A percentile compares a stretch with the other conserved stretches of the same genome.
Evolutionary conservation across 1,140 invertebrate genomes (phyloP).

Genomic region (Drosophila sturtevanti): DNA sequence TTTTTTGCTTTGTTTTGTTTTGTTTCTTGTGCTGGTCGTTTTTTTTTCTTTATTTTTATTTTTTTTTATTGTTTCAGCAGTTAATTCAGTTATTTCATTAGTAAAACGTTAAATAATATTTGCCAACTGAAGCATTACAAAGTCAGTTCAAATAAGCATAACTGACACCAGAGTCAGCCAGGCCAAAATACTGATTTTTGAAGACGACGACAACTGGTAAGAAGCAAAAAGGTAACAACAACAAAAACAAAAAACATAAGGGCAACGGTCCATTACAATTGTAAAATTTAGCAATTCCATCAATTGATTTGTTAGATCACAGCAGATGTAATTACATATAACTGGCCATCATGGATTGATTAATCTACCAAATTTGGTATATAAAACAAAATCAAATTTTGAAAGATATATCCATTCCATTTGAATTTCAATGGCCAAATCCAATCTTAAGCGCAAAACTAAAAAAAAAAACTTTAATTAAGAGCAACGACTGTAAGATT

Average conservation of each 20-base stretch:
- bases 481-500: background rate
- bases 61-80: slow-evolving; percentile 39
- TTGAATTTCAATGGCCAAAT: no score
- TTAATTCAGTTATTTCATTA: slow-evolving; percentile 50
- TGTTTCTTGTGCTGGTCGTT: slow-evolving; percentile 23
- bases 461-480: background rate
- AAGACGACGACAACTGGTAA: slow-evolving; percentile 15
- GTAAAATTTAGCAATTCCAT: background rate
- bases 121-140: slow-evolving; percentile 53
- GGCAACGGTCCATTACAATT: slow-evolving; percentile 51
- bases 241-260: no score
- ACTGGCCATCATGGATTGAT: background rate
- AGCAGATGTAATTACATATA: background rate
- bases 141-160: slow-evolving; percentile 41
- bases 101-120: slow-evolving; percentile 51
- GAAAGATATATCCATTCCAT: no score
- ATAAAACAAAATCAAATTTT: background rate
- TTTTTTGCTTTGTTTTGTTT: background rate
- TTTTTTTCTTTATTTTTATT: slow-evolving; percentile 12
- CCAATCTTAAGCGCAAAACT: background rate
- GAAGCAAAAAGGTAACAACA: slow-evolving; percentile 22
- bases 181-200: slow-evolving; percentile 6
- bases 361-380: background rate
- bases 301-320: slow-evolving; percentile 1
- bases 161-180: slow-evolving; percentile 36